Evolutionary conservation across 2,797 vertebrate species (phyloP).

Genomic region (Caiman crocodilus): DNA sequence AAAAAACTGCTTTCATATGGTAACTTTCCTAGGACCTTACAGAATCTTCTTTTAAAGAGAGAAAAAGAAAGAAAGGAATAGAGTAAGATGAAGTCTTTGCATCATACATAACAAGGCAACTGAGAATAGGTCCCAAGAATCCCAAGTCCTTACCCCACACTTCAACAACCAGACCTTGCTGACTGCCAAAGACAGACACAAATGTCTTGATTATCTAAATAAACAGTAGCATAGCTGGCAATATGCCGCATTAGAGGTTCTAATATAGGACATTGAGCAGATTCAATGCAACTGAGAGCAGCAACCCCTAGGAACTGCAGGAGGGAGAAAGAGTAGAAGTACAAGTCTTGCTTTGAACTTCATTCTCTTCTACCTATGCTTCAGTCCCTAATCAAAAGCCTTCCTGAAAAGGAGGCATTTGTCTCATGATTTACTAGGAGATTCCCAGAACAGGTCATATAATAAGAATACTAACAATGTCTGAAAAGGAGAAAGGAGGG

Average conservation of each 20-base stretch:
- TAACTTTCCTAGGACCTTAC: background rate
- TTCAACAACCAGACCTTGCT: background rate
- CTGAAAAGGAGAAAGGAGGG: background rate
- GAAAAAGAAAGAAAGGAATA: background rate
- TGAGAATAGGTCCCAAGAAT: rapidly evolving
- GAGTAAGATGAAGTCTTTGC: background rate
- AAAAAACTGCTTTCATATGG: background rate
- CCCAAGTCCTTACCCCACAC: rapidly evolving
- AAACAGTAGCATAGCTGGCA: background rate
- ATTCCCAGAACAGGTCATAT: constrained; percentile 57
- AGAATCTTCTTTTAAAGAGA: background rate
- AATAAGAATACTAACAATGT: background rate
- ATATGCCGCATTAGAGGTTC: background rate
- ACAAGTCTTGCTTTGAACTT: constrained; percentile 21
- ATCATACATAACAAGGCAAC: background rate
- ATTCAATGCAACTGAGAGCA: background rate
- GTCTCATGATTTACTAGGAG: constrained; percentile 49
- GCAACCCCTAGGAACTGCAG: rapidly evolving
- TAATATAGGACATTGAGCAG: background rate
- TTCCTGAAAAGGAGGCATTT: constrained; percentile 57
- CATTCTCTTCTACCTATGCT: background rate
- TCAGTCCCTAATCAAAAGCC: background rate
- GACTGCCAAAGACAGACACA: background rate
- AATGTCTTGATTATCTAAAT: rapidly evolving
- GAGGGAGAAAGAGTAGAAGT: background rate